A percentile compares a stretch with the other conserved stretches of the same genome.
phyloP scores from a whole-genome alignment of 2,113 vertebrate genomes.

The Myotis lucifugus region DNA sequence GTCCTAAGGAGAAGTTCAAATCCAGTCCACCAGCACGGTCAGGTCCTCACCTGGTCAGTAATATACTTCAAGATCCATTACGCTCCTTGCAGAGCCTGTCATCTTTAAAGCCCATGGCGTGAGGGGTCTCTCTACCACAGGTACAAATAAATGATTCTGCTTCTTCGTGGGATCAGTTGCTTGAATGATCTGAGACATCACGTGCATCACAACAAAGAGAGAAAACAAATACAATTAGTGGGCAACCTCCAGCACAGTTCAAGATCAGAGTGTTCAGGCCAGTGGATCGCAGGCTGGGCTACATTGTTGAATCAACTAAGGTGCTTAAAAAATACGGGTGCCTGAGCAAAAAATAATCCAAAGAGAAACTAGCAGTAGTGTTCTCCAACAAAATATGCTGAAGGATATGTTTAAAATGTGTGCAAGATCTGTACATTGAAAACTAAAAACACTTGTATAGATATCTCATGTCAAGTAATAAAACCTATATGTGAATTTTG shows the following conservation, averaged over 20 bases:
- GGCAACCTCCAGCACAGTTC: background rate
- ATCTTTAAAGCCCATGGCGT: conserved; percentile 24
- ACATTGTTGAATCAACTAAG: background rate
- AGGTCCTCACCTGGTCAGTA: background rate
- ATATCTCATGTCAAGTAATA: background rate
- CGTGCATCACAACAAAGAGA: background rate
- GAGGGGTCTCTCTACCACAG: background rate
- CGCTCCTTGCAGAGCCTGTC: conserved; percentile 15
- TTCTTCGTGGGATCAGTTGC: background rate
- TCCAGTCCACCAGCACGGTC: background rate
- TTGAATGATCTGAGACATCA: background rate
- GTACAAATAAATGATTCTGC: conserved; percentile 20
- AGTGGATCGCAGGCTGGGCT: background rate
- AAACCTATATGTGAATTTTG: background rate
- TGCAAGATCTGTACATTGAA: background rate
- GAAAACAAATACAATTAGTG: background rate
- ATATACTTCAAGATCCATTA: conserved; percentile 44
- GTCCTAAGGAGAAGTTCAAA: conserved; percentile 33
- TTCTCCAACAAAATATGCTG: background rate
- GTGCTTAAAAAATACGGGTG: background rate
- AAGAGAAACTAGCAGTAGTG: background rate
- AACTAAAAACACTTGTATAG: background rate
- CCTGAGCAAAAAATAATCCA: background rate
- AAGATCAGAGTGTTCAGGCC: background rate
- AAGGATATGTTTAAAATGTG: background rate